Conservation (phyloP, 2,113 vertebrate species). For the Ictidomys tridecemlineatus region DNA sequence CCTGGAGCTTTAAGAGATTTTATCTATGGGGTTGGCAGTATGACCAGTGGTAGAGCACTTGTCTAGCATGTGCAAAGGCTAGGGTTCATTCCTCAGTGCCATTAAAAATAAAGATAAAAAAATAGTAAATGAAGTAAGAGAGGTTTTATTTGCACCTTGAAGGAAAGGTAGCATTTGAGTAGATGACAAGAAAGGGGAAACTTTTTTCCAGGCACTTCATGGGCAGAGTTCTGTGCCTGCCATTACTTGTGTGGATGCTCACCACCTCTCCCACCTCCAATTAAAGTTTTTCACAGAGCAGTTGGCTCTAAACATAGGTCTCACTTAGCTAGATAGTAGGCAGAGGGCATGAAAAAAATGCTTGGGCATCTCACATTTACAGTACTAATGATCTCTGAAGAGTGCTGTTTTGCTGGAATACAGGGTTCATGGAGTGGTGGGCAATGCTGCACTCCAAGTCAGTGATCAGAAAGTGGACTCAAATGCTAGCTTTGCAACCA, state of each 20-base stretch:
- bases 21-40: too few species aligned
- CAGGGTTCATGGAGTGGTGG: accelerated
- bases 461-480: neutral
- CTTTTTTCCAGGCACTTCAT: neutral
- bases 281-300: neutral
- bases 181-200: neutral
- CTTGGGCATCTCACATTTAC: neutral
- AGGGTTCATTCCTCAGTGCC: too few species aligned
- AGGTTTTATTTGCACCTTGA: neutral
- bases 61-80: too few species aligned
- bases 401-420: neutral
- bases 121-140: too few species aligned
- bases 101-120: too few species aligned
- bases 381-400: neutral
- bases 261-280: too few species aligned
- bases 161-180: neutral
- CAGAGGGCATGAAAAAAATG: neutral
- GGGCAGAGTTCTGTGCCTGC: neutral
- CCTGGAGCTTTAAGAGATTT: too few species aligned
- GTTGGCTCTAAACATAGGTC: neutral
- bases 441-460: neutral
- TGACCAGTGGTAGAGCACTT: too few species aligned
- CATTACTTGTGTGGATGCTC: neutral
- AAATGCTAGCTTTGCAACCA: neutral
- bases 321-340: neutral